Base-by-base conservation (phyloP, 2,113 vertebrate genomes). In the Mormoops blainvillei region DNA sequence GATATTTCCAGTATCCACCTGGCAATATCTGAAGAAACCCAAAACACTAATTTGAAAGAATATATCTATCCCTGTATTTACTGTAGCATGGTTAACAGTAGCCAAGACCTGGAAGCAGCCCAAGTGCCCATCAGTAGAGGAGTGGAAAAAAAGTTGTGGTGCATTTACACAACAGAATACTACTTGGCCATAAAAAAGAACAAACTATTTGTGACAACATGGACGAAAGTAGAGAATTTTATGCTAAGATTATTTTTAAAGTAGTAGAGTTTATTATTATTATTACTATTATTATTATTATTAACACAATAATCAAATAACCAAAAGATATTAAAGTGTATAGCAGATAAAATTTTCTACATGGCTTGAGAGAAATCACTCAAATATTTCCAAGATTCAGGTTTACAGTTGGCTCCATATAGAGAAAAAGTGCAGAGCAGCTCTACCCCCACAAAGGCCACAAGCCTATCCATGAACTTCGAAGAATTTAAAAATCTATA, bases 371-470 rank as follows among this genome's bases (percentile, higher is more conserved):
- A 65, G 15, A 71, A 92, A 54, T 31, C 31, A 26, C n/a, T 81
- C 43, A 28, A 50, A 4, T 74, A 43, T 26, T 0, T 76, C 11
- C 24, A n/a, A 76, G 28, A 31, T 45, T 54, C 20, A 67, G 28
- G 14, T 67, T 58, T 68, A 24, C 0, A 26, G 28, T 20, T 90
- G 28, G 4, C 12, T 81, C 7, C 4, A 43, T 13, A 38, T 4
- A 68, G 3, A 38, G 14, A 54, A 76, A 16, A 24, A 73, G 15
- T 26, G 2, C 3, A 80, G 16, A 13, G 8, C 52, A 4, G 9
- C n/a, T 50, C 33, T 43, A 36, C n/a, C 67, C 22, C 3, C 1
- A 4, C 5, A 8, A 33, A 76, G 2, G 9, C 31, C 14, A 1
- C 43, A 1, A 19, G 14, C 1, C 68, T 87, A 7, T 33, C 52